Percentiles rank a stretch among this genome's conserved stretches.
phyloP scores from a whole-genome alignment of 2,797 vertebrate genomes.

The Etheostoma perlongum region DNA sequence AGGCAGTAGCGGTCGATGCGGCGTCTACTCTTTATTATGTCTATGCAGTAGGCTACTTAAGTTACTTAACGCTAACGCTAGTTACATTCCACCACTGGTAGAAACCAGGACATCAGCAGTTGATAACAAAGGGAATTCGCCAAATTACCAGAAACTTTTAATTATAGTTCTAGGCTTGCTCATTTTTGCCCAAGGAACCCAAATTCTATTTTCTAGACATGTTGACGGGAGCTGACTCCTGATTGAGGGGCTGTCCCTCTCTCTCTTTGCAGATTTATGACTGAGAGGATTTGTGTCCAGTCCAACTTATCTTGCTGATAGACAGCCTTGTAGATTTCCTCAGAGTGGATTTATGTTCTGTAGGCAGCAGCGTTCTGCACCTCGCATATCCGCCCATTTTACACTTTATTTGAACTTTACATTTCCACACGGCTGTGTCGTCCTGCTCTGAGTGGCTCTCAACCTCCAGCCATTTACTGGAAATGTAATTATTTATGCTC shows the following conservation, averaged over 20 bases:
- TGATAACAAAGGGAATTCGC: background rate
- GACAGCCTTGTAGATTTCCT: slow-evolving; percentile 75
- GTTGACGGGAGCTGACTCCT: slow-evolving; percentile 64
- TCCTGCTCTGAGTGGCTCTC: slow-evolving; percentile 54
- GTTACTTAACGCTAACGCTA: too few relatives aligned
- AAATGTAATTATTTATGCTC: slow-evolving; percentile 79
- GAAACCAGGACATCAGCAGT: background rate
- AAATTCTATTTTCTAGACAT: background rate
- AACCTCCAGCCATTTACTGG: slow-evolving; percentile 65
- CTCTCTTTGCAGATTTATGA: slow-evolving; percentile 73
- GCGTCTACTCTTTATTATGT: too few relatives aligned
- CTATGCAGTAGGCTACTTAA: too few relatives aligned
- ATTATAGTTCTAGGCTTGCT: too few relatives aligned
- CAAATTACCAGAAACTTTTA: background rate
- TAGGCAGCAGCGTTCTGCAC: slow-evolving; percentile 8
- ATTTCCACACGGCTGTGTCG: slow-evolving; percentile 34
- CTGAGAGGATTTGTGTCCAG: slow-evolving; percentile 76
- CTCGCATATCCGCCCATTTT: slow-evolving; percentile 33
- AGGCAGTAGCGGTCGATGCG: too few relatives aligned
- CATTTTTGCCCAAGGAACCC: background rate
- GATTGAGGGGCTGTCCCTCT: slow-evolving; percentile 71
- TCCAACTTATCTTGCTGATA: slow-evolving; percentile 73
- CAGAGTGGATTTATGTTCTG: slow-evolving; percentile 63
- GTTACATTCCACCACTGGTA: too few relatives aligned
- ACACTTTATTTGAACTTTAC: slow-evolving; percentile 69